Conservation (phyloP, 2,888 invertebrate species). For the Urechis unicinctus region DNA sequence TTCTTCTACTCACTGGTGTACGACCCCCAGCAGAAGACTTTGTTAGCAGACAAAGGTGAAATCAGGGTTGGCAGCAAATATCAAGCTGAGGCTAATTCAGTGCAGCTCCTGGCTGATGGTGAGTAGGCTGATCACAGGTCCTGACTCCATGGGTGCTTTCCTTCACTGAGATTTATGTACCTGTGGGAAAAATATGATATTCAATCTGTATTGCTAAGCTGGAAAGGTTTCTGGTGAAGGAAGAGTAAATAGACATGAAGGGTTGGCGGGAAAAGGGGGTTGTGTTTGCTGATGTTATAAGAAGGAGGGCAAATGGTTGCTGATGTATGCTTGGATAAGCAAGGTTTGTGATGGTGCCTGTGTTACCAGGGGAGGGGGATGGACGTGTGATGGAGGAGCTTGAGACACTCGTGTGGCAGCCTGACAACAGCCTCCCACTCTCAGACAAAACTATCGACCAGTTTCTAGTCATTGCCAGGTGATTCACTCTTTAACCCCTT, state of each 20-base stretch:
- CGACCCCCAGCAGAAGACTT: constrained; percentile 97
- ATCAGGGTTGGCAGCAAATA: constrained; percentile 86
- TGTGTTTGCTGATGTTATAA: too few relatives aligned
- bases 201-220: too few relatives aligned
- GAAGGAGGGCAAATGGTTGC: too few relatives aligned
- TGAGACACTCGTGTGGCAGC: constrained; percentile 92
- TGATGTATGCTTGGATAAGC: too few relatives aligned
- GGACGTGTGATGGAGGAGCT: constrained; percentile 68
- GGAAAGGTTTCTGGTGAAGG: too few relatives aligned
- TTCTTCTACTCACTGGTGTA: constrained; percentile 99
- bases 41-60: constrained; percentile 95
- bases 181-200: too few relatives aligned
- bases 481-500: constrained; percentile 10
- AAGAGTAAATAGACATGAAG: too few relatives aligned
- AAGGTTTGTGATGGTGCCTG: too few relatives aligned
- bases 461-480: constrained; percentile 76
- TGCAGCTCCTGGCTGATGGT: background rate
- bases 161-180: too few relatives aligned
- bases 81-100: constrained; percentile 75
- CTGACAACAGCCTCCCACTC: constrained; percentile 79
- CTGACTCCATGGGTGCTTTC: too few relatives aligned
- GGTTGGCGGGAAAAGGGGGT: too few relatives aligned
- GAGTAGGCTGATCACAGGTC: too few relatives aligned
- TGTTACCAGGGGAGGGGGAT: constrained; percentile 54
- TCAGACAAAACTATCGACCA: constrained; percentile 95